Percentiles rank a stretch among this genome's conserved stretches.
phyloP scores from a whole-genome alignment of 2,888 invertebrate species.

The Eueremaeus valkanovi region DNA sequence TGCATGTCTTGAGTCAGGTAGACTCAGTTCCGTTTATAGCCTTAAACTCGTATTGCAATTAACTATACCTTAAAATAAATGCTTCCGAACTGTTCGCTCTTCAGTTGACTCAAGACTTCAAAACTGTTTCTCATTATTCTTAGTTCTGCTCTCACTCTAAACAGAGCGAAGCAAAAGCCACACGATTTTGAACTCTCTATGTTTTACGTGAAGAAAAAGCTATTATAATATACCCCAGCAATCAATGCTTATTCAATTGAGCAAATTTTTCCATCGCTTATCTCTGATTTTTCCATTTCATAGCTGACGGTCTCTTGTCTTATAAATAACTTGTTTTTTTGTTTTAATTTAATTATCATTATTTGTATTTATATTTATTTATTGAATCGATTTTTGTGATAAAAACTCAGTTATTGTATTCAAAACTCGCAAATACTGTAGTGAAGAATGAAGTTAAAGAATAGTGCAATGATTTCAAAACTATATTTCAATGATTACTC shows the following conservation, averaged over 20 bases:
- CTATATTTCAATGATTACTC: conserved; percentile 15
- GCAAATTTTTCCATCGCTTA: background rate
- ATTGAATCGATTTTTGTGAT: background rate
- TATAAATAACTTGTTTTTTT: conserved; percentile 10
- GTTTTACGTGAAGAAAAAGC: background rate
- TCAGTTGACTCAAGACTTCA: background rate
- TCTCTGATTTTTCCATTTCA: background rate
- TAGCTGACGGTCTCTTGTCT: background rate
- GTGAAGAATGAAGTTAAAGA: conserved; percentile 20
- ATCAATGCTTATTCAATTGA: background rate
- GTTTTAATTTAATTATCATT: background rate
- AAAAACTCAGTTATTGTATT: background rate
- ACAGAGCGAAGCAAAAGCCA: background rate
- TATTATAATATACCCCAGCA: background rate
- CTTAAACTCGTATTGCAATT: background rate
- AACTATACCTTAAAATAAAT: background rate
- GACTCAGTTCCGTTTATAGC: conserved; percentile 4
- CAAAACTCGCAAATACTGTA: background rate
- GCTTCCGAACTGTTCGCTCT: conserved; percentile 6
- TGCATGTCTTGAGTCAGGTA: conserved; percentile 23
- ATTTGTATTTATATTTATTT: background rate
- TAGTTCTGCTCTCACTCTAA: background rate
- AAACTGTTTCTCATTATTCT: background rate
- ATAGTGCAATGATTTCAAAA: conserved; percentile 2
- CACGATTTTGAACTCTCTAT: background rate